Evolutionary conservation across 2,113 vertebrate species (phyloP), one percentile per base, ranked within the genome.

Genomic region (Hyperopisus bebe): DNA sequence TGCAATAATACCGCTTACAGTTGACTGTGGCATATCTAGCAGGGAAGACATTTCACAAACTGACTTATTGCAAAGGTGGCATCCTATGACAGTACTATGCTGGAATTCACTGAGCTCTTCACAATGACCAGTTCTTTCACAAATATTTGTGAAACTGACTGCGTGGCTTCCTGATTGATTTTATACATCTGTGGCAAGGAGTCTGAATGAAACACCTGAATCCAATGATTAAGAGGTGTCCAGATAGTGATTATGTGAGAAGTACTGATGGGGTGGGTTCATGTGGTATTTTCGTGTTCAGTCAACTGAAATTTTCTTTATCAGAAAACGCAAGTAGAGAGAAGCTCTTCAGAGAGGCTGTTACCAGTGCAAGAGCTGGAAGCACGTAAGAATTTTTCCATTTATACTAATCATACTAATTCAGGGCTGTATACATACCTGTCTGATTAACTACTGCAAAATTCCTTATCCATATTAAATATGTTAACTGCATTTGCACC

Each of bases 331-430:
- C 96, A 97, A 91, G 96, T 94, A 62, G 98, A 97, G 90, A 96
- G 94, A 92, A 97, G 96, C 7, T 35, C 90, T 5, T 99, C 98
- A 0, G 98, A 99, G 94, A 97, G 92, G 89, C 92, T 99, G 51
- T 88, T 99, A 86, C 90, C 94, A 5, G 94, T 99, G 89, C 95
- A 89, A 92, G 98, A 99, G 31, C 95, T 99, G 93, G 97, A 99
- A 89, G 97, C 97, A 86, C 97, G 98, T 99, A 94, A 97, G 98
- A 97, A 82, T 53, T 27, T 51, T n/a, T 87, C 17, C 2, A 27
- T 27, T 35, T 51, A 13, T 86, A 50, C 24, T 48, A 17, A 50
- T 47, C 42, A 50, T 46, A 48, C 42, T 83, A 19, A 19, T 83
- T 42, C 42, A 83, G 35, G 7, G 2, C 19, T 84, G 35, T 46